These are phyloP conservation scores for Cassiopea xamachana DNA, from an alignment of 30 jellyfish, hydroid and myxozoan genomes.

Conservation along the genomic window DNA sequence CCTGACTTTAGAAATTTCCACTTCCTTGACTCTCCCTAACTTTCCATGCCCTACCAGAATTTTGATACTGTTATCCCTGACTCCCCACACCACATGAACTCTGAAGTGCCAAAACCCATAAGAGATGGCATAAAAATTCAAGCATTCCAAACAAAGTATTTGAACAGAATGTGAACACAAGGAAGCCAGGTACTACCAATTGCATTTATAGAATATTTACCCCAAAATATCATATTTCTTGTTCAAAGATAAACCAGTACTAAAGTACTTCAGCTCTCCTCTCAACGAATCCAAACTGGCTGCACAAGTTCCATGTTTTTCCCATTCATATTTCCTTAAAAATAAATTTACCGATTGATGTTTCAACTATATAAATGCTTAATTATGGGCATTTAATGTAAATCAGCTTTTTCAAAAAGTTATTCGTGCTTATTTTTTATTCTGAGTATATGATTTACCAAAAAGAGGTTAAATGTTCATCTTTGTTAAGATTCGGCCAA, in stretches of 20 bases:
- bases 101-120: not conserved
- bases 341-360: not conserved
- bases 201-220: slow-evolving; percentile 45
- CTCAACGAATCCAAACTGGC: slow-evolving; percentile 82
- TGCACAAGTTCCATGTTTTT: slow-evolving; percentile 98
- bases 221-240: slow-evolving; percentile 71
- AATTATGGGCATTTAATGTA: too few relatives aligned
- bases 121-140: not conserved
- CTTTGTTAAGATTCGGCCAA: slow-evolving; percentile 85
- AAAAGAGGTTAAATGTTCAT: slow-evolving; percentile 59
- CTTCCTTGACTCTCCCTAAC: too few relatives aligned
- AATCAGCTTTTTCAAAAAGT: too few relatives aligned
- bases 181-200: too few relatives aligned
- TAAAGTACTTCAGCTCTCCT: slow-evolving; percentile 85
- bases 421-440: too few relatives aligned
- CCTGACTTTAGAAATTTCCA: too few relatives aligned
- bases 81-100: too few relatives aligned
- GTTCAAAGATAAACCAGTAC: slow-evolving; percentile 72
- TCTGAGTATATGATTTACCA: slow-evolving; percentile 45
- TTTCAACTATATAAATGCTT: too few relatives aligned
- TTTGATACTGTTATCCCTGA: too few relatives aligned
- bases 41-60: too few relatives aligned
- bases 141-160: not conserved
- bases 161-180: not conserved
- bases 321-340: slow-evolving; percentile 96